These are phyloP conservation scores for Calliphora vicina DNA, from an alignment of 1,140 invertebrate genomes.

Conservation along the genomic window DNA sequence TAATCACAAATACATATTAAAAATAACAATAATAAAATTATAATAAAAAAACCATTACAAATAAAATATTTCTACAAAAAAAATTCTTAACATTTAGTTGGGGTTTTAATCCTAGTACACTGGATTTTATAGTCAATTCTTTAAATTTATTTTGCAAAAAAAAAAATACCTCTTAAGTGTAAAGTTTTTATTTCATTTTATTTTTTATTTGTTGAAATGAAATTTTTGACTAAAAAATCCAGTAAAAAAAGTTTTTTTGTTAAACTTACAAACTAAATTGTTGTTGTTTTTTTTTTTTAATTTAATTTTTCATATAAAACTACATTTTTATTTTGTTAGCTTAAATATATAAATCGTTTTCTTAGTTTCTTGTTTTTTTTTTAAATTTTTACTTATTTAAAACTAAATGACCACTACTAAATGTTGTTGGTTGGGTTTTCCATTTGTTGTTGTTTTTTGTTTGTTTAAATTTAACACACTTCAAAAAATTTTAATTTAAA, in stretches of 20 bases:
- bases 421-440: not conserved
- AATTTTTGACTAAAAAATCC: not conserved
- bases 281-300: conserved; percentile 17
- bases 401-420: conserved; percentile 18
- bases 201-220: not conserved
- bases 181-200: not conserved
- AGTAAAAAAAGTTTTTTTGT: conserved; percentile 25
- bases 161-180: not conserved
- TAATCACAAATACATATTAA: conserved; percentile 2
- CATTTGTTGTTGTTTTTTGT: not conserved
- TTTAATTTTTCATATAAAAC: conserved; percentile 39
- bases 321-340: conserved; percentile 24
- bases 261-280: conserved; percentile 8
- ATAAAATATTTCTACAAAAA: not conserved
- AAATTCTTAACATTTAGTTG: not conserved
- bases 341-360: conserved; percentile 29
- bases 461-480: not conserved
- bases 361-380: conserved; percentile 12
- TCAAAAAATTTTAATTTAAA: not conserved
- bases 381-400: not conserved
- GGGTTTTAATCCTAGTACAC: not conserved
- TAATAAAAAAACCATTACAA: not conserved
- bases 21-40: not conserved
- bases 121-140: not conserved
- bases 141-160: not conserved